Conservation (phyloP, 2,888 invertebrate genomes). For the Himalopsyche anomala region DNA sequence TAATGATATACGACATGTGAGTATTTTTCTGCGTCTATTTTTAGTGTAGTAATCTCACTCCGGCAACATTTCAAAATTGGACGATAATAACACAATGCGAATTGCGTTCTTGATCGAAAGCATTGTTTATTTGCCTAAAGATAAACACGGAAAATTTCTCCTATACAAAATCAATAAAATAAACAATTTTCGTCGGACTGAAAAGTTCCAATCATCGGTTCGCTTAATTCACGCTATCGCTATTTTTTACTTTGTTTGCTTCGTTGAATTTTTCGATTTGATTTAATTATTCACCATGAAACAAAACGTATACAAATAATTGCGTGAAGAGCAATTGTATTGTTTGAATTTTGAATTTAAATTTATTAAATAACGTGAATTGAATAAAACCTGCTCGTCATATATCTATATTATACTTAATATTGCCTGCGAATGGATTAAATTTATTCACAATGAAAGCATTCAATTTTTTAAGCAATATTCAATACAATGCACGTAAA, state of each 20-base stretch:
- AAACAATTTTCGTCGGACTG: slow-evolving; percentile 2
- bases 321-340: background rate
- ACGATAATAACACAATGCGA: background rate
- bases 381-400: too few relatives aligned
- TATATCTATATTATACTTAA: too few relatives aligned
- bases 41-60: background rate
- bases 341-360: too few relatives aligned
- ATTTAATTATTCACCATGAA: background rate
- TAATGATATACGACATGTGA: background rate
- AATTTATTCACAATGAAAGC: too few relatives aligned
- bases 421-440: too few relatives aligned
- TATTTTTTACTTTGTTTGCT: background rate
- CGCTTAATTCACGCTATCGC: background rate
- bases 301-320: background rate
- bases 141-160: slow-evolving; percentile 18
- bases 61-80: slow-evolving; percentile 4
- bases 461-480: too few relatives aligned
- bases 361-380: too few relatives aligned
- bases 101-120: slow-evolving; percentile 14
- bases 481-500: too few relatives aligned
- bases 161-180: background rate
- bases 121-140: slow-evolving; percentile 7
- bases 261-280: background rate
- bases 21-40: slow-evolving; percentile 4
- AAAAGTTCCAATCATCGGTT: slow-evolving; percentile 35